Base-by-base conservation (phyloP, 2,113 vertebrate species). In the Scalopus aquaticus region DNA sequence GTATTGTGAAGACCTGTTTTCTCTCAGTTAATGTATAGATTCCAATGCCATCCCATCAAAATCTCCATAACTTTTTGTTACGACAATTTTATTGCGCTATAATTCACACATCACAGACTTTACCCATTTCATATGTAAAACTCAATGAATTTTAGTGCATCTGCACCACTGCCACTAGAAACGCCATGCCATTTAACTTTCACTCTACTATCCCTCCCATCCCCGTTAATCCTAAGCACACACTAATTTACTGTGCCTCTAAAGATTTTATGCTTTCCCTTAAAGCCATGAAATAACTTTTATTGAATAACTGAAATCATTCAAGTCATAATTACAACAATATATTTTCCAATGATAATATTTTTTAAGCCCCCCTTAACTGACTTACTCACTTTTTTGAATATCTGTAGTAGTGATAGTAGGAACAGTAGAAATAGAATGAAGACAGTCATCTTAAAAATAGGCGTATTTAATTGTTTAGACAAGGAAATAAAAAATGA, bases 261-360 rank as follows among this genome's bases (percentile, higher is more conserved):
- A 3, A 42, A 70, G 13, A 69, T 82, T 87, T 60, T 81, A 35
- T 90, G 49, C 58, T 88, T 96, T 87, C 30, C 54, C 73, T 80
- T 64, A 90, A 72, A 86, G 78, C 85, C 67, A 64, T 87, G 42
- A 56, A 86, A 60, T 90, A 67, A 54, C 13, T 88, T 82, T 95
- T 93, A 16, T n/a, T 72, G 80, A 88, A 20, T 85, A 54, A 44
- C 32, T 83, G 11, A 90, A 82, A n/a, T 86, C 13, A 90, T 93
- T 78, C 37, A 69, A 28, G 35, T 91, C 49, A 54, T 94, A 67
- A 56, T 30, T 93, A 9, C 30, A 94, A 22, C 54, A 69, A 7
- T 79, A 28, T 51, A n/a, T 95, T 86, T 92, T 79, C 51, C 42
- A 62, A 3, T 58, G 67, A n/a, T 72, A 69, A 6, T 76, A 79